Conservation (phyloP, 2,797 vertebrate genomes). For the Mormyrops boulengeri region DNA sequence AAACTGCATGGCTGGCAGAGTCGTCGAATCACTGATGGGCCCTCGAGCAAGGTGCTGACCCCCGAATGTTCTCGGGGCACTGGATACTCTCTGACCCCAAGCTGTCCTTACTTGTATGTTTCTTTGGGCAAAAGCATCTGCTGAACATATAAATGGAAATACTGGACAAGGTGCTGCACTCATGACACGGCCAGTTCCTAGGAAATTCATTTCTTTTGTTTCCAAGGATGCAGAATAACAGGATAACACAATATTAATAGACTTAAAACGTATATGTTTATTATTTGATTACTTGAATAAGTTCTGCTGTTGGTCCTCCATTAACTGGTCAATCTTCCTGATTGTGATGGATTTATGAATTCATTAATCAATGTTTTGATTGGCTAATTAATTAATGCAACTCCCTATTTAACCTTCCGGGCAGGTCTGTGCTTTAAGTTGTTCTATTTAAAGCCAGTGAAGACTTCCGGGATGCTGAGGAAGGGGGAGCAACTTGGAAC, state of each 20-base stretch:
- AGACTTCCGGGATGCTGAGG: conserved; percentile 33
- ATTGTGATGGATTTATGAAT: neutral
- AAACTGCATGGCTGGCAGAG: no score
- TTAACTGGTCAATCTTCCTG: neutral
- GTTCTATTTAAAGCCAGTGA: conserved; percentile 51
- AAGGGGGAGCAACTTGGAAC: conserved; percentile 50
- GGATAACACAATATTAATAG: neutral
- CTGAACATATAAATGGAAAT: neutral
- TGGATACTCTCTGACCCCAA: neutral
- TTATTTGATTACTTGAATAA: neutral
- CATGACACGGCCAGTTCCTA: neutral
- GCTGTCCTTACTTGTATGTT: neutral
- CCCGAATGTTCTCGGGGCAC: neutral
- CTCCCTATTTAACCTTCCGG: neutral
- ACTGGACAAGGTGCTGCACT: neutral
- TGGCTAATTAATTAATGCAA: neutral
- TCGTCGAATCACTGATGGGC: no score
- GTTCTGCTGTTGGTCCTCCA: neutral
- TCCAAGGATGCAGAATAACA: neutral
- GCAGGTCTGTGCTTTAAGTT: conserved; percentile 59
- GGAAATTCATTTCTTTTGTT: neutral
- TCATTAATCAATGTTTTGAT: neutral
- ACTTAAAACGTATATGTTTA: neutral
- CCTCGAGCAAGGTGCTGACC: neutral
- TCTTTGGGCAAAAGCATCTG: neutral